phyloP scores from a whole-genome alignment of 37 sponge, comb jelly and placozoan genomes.

The Hormiphora californensis region DNA sequence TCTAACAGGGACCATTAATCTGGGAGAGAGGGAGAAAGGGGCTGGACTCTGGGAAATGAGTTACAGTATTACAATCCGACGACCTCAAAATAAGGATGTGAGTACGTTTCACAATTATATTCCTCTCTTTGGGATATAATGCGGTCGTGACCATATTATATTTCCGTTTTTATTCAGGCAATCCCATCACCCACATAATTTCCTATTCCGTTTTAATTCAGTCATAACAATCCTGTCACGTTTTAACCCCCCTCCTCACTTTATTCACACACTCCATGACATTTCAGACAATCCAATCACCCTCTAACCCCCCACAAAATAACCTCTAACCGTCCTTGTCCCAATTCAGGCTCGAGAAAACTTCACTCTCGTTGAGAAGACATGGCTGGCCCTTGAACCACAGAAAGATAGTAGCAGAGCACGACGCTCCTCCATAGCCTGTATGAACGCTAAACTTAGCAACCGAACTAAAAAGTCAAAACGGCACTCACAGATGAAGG shows the following conservation, averaged over 20 bases:
- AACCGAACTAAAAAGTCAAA: background rate
- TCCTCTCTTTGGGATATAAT: background rate
- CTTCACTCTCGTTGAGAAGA: conserved; percentile 26
- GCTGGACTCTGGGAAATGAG: conserved; percentile 48
- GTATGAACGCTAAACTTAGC: background rate
- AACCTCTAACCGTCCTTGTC: too few species aligned
- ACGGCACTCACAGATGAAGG: background rate
- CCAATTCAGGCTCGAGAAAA: conserved; percentile 28
- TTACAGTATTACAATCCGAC: background rate
- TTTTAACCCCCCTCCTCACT: background rate
- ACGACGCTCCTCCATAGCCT: conserved; percentile 15
- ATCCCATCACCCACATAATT: too few species aligned
- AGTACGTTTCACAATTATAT: background rate
- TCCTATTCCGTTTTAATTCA: background rate
- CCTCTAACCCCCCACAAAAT: too few species aligned
- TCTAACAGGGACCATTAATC: background rate
- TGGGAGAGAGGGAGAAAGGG: conserved; percentile 26
- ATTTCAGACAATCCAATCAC: too few species aligned
- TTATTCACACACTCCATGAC: too few species aligned
- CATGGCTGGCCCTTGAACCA: background rate
- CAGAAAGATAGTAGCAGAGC: background rate
- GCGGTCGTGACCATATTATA: background rate
- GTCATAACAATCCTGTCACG: background rate
- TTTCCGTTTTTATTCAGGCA: too few species aligned
- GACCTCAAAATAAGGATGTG: conserved; percentile 24